phyloP scores from a whole-genome alignment of 2,113 vertebrate species.

The Cygnus atratus region DNA sequence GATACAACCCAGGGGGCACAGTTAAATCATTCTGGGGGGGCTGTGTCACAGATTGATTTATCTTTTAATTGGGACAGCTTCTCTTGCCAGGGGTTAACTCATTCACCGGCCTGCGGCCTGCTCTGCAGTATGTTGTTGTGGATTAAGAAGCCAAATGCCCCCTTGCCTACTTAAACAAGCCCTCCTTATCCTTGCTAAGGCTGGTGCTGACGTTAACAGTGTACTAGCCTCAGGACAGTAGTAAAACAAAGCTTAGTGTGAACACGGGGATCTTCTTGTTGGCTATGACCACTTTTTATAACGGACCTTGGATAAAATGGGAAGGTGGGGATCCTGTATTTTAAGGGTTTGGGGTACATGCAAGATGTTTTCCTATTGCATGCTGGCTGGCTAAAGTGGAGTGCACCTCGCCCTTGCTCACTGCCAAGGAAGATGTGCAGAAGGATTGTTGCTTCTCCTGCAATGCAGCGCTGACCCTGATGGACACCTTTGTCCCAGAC shows the following conservation, averaged over 20 bases:
- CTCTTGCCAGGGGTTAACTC: neutral
- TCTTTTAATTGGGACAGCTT: slow-evolving; percentile 28
- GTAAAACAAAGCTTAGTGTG: neutral
- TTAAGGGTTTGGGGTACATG: neutral
- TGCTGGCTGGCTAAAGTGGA: neutral
- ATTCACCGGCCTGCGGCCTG: neutral
- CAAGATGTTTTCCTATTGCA: neutral
- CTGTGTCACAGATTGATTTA: neutral
- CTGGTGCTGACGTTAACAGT: rapidly evolving
- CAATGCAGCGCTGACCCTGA: neutral
- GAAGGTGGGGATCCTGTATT: neutral
- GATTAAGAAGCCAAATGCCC: neutral
- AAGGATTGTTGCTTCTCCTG: neutral
- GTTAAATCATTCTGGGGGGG: neutral
- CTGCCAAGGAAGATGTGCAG: neutral
- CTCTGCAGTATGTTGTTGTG: rapidly evolving
- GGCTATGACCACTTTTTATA: neutral
- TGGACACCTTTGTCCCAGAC: neutral
- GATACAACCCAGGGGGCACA: neutral
- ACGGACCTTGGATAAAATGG: rapidly evolving
- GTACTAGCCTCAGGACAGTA: rapidly evolving
- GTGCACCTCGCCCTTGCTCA: neutral
- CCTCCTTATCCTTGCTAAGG: neutral
- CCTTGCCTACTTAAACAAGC: neutral
- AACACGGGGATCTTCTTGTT: rapidly evolving